Evolutionary conservation across 2,888 invertebrate genomes (phyloP), one percentile per base, ranked within the genome.

Genomic region (Danaus chrysippus): DNA sequence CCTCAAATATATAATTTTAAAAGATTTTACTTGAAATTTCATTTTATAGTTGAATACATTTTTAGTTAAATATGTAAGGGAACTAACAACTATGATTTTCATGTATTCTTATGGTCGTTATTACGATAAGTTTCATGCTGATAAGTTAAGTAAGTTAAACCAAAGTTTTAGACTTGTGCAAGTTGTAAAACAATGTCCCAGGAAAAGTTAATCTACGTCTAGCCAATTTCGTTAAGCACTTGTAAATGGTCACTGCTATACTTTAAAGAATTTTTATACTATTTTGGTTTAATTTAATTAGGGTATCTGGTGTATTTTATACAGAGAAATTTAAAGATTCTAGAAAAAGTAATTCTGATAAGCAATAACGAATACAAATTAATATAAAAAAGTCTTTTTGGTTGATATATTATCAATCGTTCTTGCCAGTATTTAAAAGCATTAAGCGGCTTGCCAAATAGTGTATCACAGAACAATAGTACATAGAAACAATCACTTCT

Each of bases 391-490:
- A 34, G 6, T 34, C 2, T 34, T 5, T 5, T 34, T 34, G 23
- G 2, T 34, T 10, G 49, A 15, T 17, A 15, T 49, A 17, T 17
- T 49, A 49, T 49, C 49, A 49, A 49, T 17, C 17, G 34, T 19
- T 19, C 23, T 34, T 56, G 53, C 49, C 61, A 43, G 61, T 63
- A 57, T 59, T 59, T 58, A 59, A 58, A 62, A 62, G 62, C 66
- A 64, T 66, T 62, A 60, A 66, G 62, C 59, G 64, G 64, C 59
- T 66, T 66, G 64, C 66, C 66, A 66, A 66, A 66, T 64, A 64
- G 59, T 62, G 64, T 64, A 62, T 62, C 64, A 64, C 44, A 42
- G 57, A 62, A 64, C 64, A 66, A 64, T 66, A 59, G 64, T 60
- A 56, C 59, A 62, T 58, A 64, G 59, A 61, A 66, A 66, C 66